Percentiles rank a stretch among this genome's conserved stretches.
Evolutionary conservation across 2,888 invertebrate species (phyloP).

Genomic region (Tubulanus polymorphus): DNA sequence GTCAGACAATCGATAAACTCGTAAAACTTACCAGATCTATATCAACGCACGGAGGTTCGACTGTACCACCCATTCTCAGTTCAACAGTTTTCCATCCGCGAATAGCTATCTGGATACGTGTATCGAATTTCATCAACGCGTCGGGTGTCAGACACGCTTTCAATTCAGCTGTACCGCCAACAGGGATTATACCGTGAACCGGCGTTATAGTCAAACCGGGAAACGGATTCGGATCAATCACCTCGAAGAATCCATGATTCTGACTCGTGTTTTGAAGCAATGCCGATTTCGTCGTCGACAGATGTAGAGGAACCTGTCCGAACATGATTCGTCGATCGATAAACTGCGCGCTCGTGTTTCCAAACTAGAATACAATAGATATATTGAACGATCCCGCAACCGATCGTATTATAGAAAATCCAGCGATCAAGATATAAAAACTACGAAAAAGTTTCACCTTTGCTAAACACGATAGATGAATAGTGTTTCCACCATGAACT

Average conservation of each 20-base stretch:
- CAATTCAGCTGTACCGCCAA: slow-evolving; percentile 48
- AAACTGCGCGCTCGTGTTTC: slow-evolving; percentile 45
- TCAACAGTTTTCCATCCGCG: slow-evolving; percentile 47
- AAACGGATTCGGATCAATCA: slow-evolving; percentile 50
- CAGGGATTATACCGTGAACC: slow-evolving; percentile 48
- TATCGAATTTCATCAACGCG: slow-evolving; percentile 52
- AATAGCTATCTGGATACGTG: slow-evolving; percentile 43
- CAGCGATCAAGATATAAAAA: too few relatives aligned
- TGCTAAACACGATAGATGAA: slow-evolving; percentile 43
- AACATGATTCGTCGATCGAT: slow-evolving; percentile 49
- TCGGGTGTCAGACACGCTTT: slow-evolving; percentile 44
- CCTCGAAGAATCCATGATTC: slow-evolving; percentile 52
- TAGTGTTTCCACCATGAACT: slow-evolving; percentile 41
- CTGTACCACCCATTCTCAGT: slow-evolving; percentile 51
- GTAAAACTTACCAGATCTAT: slow-evolving; percentile 43
- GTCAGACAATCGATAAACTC: too few relatives aligned
- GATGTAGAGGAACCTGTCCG: slow-evolving; percentile 49
- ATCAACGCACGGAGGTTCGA: slow-evolving; percentile 48
- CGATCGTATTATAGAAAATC: too few relatives aligned
- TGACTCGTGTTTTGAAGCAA: slow-evolving; percentile 46
- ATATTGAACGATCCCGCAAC: too few relatives aligned
- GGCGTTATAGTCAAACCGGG: slow-evolving; percentile 48
- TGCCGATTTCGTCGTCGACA: slow-evolving; percentile 44
- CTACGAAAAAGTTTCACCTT: too few relatives aligned
- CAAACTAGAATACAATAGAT: slow-evolving; percentile 34